Conservation (phyloP, 2,797 vertebrate species). For the Phoeniculus purpureus region DNA sequence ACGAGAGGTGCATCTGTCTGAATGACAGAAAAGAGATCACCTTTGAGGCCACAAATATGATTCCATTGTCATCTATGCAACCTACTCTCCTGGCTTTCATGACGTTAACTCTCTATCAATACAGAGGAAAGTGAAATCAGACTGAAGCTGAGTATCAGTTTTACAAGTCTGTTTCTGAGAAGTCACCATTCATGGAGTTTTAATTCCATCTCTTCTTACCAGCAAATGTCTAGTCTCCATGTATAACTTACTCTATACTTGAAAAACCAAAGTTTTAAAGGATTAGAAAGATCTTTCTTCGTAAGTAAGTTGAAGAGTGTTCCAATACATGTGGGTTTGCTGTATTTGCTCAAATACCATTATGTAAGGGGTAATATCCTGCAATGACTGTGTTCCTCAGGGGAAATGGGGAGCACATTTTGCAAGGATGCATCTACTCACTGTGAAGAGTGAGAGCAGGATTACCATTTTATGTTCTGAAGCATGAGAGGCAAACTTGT, state of each 20-base stretch:
- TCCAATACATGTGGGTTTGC: background rate
- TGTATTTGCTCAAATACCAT: background rate
- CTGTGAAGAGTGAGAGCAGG: background rate
- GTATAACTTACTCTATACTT: background rate
- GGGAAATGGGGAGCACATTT: background rate
- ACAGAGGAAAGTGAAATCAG: background rate
- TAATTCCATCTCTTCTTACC: background rate
- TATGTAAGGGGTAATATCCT: background rate
- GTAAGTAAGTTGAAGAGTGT: background rate
- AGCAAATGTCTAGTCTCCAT: background rate
- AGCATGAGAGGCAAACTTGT: background rate
- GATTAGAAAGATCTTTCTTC: background rate
- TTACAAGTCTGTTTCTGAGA: background rate
- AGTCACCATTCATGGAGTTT: background rate
- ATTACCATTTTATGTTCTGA: slow-evolving; percentile 23
- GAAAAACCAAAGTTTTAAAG: background rate
- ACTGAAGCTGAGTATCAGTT: background rate
- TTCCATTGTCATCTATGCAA: background rate
- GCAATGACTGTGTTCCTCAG: background rate
- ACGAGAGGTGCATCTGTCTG: background rate
- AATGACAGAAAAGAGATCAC: background rate
- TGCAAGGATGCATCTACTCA: background rate
- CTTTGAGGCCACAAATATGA: background rate
- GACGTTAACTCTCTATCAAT: background rate
- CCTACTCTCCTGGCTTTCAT: background rate